Percentiles rank a stretch among this genome's conserved stretches.
These are phyloP conservation scores for Dendrolimus pini DNA, from an alignment of 2,888 invertebrate species.

Conservation along the genomic window DNA sequence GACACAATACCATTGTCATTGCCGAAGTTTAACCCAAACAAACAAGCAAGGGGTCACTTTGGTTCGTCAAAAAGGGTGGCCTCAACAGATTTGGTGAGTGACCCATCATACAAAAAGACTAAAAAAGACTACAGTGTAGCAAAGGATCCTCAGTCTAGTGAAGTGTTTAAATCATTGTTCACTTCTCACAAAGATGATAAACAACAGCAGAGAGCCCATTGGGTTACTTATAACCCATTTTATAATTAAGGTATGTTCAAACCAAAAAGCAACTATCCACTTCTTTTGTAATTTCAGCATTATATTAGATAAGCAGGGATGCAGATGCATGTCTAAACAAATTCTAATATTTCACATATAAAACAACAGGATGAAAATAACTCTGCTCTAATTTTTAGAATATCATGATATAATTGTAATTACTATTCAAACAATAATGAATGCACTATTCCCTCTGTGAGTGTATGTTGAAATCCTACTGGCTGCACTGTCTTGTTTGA, in stretches of 20 bases:
- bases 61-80: conserved; percentile 59
- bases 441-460: too few species aligned
- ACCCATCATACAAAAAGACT: conserved; percentile 85
- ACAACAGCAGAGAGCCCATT: conserved; percentile 93
- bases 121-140: conserved; percentile 91
- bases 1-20: conserved; percentile 63
- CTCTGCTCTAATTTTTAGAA: too few species aligned
- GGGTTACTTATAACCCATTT: conserved; percentile 99
- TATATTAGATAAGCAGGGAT: conserved; percentile 6
- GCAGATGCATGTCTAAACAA: too few species aligned
- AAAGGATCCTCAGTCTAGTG: conserved; percentile 91
- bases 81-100: conserved; percentile 60
- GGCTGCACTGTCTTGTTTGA: too few species aligned
- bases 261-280: background rate
- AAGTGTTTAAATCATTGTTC: conserved; percentile 96
- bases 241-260: conserved; percentile 73
- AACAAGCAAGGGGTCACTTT: conserved; percentile 58
- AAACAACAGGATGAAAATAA: too few species aligned
- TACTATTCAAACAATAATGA: too few species aligned
- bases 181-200: conserved; percentile 92
- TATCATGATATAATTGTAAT: too few species aligned
- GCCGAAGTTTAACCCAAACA: conserved; percentile 63
- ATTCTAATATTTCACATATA: too few species aligned
- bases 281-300: conserved; percentile 11
- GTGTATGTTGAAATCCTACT: too few species aligned